Percentiles rank a stretch among this genome's conserved stretches.
Conservation (phyloP, 2,888 invertebrate genomes). For the Ophion slaviceki region DNA sequence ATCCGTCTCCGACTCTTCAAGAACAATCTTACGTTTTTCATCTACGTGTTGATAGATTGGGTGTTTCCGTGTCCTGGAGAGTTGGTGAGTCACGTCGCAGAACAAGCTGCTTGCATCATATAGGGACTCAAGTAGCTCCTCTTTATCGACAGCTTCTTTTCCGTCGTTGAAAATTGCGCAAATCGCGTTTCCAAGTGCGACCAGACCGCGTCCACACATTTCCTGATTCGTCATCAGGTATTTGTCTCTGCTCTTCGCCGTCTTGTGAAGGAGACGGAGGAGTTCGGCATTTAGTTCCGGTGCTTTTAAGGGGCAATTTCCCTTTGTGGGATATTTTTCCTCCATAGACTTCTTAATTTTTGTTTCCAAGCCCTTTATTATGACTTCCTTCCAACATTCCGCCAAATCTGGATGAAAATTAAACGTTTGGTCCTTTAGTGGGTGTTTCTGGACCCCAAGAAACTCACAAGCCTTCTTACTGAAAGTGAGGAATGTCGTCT, state of each 20-base stretch:
- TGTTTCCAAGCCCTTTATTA: background rate
- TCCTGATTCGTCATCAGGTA: conserved; percentile 20
- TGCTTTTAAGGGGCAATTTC: conserved; percentile 5
- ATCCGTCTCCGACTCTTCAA: conserved; percentile 41
- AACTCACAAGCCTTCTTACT: conserved; percentile 31
- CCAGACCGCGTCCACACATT: conserved; percentile 17
- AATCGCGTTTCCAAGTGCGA: conserved; percentile 23
- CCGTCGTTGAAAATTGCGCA: conserved; percentile 44
- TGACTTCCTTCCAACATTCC: background rate
- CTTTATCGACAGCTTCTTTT: conserved; percentile 25
- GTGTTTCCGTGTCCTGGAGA: conserved; percentile 31
- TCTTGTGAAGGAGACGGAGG: conserved; percentile 15
- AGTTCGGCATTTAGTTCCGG: conserved; percentile 36
- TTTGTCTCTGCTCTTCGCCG: conserved; percentile 32
- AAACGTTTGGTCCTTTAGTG: conserved; percentile 18
- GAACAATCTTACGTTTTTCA: conserved; percentile 20
- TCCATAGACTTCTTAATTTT: conserved; percentile 15
- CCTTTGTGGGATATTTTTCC: conserved; percentile 25
- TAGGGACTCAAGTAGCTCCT: conserved; percentile 24
- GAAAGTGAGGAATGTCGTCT: conserved; percentile 15
- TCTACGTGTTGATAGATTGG: conserved; percentile 44
- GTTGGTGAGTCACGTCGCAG: conserved; percentile 38
- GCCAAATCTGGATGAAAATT: conserved; percentile 26
- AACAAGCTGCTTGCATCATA: conserved; percentile 41
- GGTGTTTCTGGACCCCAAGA: conserved; percentile 37